Conservation (phyloP, 2,113 vertebrate genomes). For the Chloebia gouldiae region DNA sequence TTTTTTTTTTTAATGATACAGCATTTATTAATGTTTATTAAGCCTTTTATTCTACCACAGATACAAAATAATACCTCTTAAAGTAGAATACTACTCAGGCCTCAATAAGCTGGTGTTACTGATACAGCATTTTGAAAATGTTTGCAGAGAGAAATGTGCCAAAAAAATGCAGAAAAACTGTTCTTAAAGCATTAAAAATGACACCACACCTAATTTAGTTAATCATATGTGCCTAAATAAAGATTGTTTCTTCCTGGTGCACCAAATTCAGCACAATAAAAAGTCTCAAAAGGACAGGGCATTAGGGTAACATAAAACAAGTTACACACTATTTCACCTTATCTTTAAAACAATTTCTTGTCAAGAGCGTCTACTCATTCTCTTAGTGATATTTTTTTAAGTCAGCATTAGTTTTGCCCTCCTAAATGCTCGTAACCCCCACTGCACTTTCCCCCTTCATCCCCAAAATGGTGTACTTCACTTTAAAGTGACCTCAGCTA, state of each 20-base stretch:
- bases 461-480: fast-evolving
- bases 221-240: background rate
- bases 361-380: background rate
- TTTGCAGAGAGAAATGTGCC: background rate
- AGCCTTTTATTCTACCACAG: background rate
- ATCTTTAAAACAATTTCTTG: background rate
- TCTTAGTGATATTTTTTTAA: background rate
- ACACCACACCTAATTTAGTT: background rate
- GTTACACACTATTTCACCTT: background rate
- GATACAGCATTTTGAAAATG: background rate
- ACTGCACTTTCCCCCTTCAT: background rate
- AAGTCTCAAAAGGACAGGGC: fast-evolving
- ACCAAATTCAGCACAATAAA: background rate
- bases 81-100: background rate
- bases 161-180: background rate
- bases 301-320: background rate
- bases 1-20: background rate
- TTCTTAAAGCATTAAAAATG: background rate
- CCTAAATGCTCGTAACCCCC: background rate
- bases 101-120: background rate
- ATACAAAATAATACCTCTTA: background rate
- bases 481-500: background rate
- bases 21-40: background rate
- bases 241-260: background rate
- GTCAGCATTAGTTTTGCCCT: background rate